A percentile compares a stretch with the other conserved stretches of the same genome.
phyloP scores from a whole-genome alignment of 2,797 vertebrate genomes.

The Aeoliscus strigatus region DNA sequence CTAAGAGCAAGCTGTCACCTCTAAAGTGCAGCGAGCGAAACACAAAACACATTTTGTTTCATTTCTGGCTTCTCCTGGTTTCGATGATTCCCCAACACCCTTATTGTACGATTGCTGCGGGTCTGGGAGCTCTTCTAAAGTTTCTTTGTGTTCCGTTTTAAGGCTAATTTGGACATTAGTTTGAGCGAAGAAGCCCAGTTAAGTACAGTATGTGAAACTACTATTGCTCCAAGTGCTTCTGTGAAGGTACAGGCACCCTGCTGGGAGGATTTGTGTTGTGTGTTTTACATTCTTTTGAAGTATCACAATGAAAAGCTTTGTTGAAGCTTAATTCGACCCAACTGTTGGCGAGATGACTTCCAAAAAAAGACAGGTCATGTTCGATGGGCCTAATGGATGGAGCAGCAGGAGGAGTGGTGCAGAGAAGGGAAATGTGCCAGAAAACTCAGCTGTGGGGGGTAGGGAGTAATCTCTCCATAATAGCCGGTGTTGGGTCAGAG shows the following conservation, averaged over 20 bases:
- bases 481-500: conserved; percentile 70
- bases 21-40: conserved; percentile 38
- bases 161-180: conserved; percentile 44
- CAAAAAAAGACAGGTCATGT: conserved; percentile 62
- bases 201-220: conserved; percentile 34
- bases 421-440: conserved; percentile 67
- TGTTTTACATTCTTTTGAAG: conserved; percentile 44
- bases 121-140: conserved; percentile 32
- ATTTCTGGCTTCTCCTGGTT: conserved; percentile 14
- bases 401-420: conserved; percentile 43
- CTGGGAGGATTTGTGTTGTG: conserved; percentile 26
- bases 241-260: conserved; percentile 32
- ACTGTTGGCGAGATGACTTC: conserved; percentile 56
- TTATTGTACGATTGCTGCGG: conserved; percentile 34
- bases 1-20: conserved; percentile 28
- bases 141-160: conserved; percentile 38
- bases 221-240: conserved; percentile 41
- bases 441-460: conserved; percentile 65
- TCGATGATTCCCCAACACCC: conserved; percentile 22
- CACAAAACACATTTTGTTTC: no score
- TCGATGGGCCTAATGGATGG: conserved; percentile 66
- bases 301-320: conserved; percentile 54
- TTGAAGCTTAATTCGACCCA: conserved; percentile 57
- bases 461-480: conserved; percentile 75
- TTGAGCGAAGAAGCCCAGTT: conserved; percentile 29